Evolutionary conservation across 2,113 vertebrate genomes (phyloP), one percentile per base, ranked within the genome.

Genomic region (Ageneiosus marmoratus): DNA sequence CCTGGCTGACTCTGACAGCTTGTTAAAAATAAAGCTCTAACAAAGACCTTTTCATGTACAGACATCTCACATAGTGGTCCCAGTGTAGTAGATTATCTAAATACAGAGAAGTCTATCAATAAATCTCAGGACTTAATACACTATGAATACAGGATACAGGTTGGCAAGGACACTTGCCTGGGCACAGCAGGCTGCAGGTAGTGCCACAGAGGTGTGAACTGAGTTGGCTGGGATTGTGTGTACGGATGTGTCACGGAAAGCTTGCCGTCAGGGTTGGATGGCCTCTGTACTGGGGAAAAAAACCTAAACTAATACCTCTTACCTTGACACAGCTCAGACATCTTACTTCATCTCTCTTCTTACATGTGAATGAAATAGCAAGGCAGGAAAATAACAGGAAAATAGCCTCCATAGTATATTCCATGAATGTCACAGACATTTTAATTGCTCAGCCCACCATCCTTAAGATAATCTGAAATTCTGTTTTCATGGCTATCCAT

Each of bases 151-250:
- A 3, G 9, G 22, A 44, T 37, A 12, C 44, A 55, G 24, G 24
- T 50, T 76, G 50, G 50, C 50, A 67, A 48, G 2, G 27, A 32
- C 29, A 48, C 51, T 29, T 55, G 75, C 29, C 82, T 37, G 11
- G 76, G 76, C 51, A 72, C 65, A 50, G 63, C 29, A 44, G 51
- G 53, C 76, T 67, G 81, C 73, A 77, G 58, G 81, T 65, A 77
- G 22, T 20, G 65, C 27, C 50, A 56, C 13, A 50, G 65, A 79
- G 67, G 76, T 79, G 82, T 84, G 82, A 84, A 84, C 75, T 27
- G 82, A 78, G 27, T 20, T 46, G 75, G 63, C 63, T 72, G 53
- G 82, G 82, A 79, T 58, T 76, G 58, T 29, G 46, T 53, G 70
- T 50, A 76, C n/a, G 29, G 18, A 78, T 51, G 11, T 78, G 65